phyloP scores from a whole-genome alignment of 2,888 invertebrate genomes.

The Ephialtes manifestator region DNA sequence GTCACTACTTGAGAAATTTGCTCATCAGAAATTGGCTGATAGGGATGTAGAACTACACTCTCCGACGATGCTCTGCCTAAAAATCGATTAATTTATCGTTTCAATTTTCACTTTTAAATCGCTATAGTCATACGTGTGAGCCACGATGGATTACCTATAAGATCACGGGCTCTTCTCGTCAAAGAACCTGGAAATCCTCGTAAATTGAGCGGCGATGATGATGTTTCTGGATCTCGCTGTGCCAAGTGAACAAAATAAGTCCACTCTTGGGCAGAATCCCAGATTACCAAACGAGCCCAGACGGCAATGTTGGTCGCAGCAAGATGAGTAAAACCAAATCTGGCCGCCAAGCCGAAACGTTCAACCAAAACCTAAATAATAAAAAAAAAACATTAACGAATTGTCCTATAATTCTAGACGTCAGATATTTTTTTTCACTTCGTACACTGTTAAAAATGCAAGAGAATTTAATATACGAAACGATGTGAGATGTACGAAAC shows the following conservation, averaged over 20 bases:
- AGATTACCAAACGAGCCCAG: slow-evolving; percentile 87
- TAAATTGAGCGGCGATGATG: slow-evolving; percentile 85
- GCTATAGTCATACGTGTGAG: slow-evolving; percentile 10
- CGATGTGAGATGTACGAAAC: too few species aligned
- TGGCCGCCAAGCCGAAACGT: slow-evolving; percentile 86
- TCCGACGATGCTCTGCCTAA: slow-evolving; percentile 64
- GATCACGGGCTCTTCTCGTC: slow-evolving; percentile 81
- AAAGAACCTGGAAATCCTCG: slow-evolving; percentile 85
- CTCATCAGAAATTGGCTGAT: slow-evolving; percentile 85
- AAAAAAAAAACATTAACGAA: not conserved
- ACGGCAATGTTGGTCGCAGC: slow-evolving; percentile 87
- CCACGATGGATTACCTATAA: slow-evolving; percentile 76
- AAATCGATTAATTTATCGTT: not conserved
- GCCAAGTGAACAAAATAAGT: slow-evolving; percentile 86
- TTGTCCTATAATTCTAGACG: too few species aligned
- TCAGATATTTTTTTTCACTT: too few species aligned
- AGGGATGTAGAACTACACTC: slow-evolving; percentile 70
- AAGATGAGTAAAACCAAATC: slow-evolving; percentile 87
- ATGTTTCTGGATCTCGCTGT: slow-evolving; percentile 80
- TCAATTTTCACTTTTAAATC: slow-evolving; percentile 11
- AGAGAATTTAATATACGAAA: too few species aligned
- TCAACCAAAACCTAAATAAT: slow-evolving; percentile 86
- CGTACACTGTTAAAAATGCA: too few species aligned
- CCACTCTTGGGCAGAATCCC: slow-evolving; percentile 87
- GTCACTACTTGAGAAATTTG: slow-evolving; percentile 87